Evolutionary conservation across 2,797 vertebrate species (phyloP), one percentile per base, ranked within the genome.

Genomic region (Ptychobarbus kaznakovi): DNA sequence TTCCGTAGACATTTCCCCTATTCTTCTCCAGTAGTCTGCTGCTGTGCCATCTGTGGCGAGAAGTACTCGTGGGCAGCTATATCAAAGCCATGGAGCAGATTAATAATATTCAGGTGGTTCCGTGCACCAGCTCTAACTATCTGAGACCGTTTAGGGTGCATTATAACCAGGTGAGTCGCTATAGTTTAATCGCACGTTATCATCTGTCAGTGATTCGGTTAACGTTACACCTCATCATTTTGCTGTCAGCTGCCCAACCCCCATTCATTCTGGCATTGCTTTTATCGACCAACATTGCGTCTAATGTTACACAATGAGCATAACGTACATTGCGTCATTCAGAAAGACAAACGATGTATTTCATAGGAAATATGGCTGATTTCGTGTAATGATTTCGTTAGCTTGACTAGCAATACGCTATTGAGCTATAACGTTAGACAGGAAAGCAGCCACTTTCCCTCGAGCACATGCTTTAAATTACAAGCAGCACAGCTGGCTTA

Each of bases 81-180:
- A 88, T 90, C 73, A 81, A n/a, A 93, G 91, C 88, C 70, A 96
- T 96, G 96, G 96, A 96, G 91, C 94, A 96, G 88, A 95, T 96
- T 40, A 96, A 95, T 87, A 95, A 95, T 84, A 91, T 97, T 89
- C 92, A 94, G 86, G 89, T 97, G 22, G 94, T 93, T 83, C 96
- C 96, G 40, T 97, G 97, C 94, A 91, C 93, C 90, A 94, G 94
- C 86, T 97, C 97, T 80, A 92, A 94, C 78, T 97, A 96, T 70
- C 89, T 97, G 90, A 95, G 95, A 87, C 96, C 96, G 58, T 94
- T 96, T 90, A 93, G 96, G 90, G 95, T 95, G 82, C 93, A 93
- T 81, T 95, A 95, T 56, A 95, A 91, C 89, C 95, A 96, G 95
- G 95, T 96, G 94, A 94, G 95, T 89, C 28, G 78, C 80, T 65